Evolutionary conservation across 2,797 vertebrate species (phyloP).

Genomic region (Brachyrhaphis roseni): DNA sequence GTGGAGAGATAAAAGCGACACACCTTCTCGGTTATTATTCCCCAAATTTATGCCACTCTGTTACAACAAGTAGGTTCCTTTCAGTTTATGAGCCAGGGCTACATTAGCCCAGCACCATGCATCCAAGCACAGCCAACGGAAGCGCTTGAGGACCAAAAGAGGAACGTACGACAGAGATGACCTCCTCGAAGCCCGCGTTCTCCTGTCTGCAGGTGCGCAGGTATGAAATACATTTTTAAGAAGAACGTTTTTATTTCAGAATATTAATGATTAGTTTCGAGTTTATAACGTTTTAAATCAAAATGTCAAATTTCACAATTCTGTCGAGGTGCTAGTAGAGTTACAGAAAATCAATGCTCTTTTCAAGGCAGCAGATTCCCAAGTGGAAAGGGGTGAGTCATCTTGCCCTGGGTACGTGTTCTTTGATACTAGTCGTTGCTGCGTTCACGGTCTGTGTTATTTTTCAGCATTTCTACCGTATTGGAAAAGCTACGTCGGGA

Average conservation of each 20-base stretch:
- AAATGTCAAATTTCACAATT: neutral
- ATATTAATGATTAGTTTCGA: neutral
- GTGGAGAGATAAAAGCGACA: constrained; percentile 6
- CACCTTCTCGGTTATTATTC: constrained; percentile 3
- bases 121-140: constrained; percentile 2
- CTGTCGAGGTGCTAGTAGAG: neutral
- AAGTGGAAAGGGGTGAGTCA: too few relatives aligned
- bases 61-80: neutral
- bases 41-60: constrained; percentile 6
- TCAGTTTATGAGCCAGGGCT: constrained; percentile 5
- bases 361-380: neutral
- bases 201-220: too few relatives aligned
- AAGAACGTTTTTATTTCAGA: neutral
- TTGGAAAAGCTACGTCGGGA: neutral
- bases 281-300: neutral
- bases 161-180: neutral
- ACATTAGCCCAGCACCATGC: constrained; percentile 1
- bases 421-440: neutral
- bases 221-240: neutral
- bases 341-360: neutral
- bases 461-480: neutral
- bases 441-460: neutral
- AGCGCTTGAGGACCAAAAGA: constrained; percentile 1
- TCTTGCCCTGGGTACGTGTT: neutral
- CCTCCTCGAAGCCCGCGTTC: neutral